Percentiles rank a stretch among this genome's conserved stretches.
Evolutionary conservation across 2,888 invertebrate genomes (phyloP).

Genomic region (Arrhopalites spinosus): DNA sequence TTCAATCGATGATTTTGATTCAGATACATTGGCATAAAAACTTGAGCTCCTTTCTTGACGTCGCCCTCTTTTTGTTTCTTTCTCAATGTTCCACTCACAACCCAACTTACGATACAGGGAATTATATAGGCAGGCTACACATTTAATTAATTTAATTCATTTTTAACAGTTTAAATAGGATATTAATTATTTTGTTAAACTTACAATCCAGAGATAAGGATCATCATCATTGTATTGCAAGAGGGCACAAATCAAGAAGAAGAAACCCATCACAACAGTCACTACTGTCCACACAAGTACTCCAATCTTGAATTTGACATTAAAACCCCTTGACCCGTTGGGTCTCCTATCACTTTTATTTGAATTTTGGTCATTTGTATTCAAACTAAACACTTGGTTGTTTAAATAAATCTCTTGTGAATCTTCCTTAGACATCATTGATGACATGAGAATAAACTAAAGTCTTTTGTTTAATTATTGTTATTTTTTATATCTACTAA

Average conservation of each 20-base stretch:
- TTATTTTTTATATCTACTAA: no score
- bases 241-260: slow-evolving; percentile 44
- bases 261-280: slow-evolving; percentile 42
- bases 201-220: slow-evolving; percentile 50
- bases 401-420: no score
- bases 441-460: no score
- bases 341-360: no score
- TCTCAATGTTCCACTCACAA: slow-evolving; percentile 19
- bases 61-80: background rate
- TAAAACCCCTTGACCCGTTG: no score
- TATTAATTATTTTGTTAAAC: background rate
- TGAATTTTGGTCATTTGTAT: no score
- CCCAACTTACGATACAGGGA: slow-evolving; percentile 39
- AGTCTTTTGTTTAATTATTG: no score
- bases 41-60: background rate
- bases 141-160: background rate
- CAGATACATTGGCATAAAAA: slow-evolving; percentile 19
- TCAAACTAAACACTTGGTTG: no score
- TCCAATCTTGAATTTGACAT: no score
- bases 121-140: slow-evolving; percentile 43
- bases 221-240: slow-evolving; percentile 53
- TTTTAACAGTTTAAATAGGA: background rate
- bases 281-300: no score
- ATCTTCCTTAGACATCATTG: no score
- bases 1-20: slow-evolving; percentile 9